Conservation (phyloP, 1,140 invertebrate genomes). For the Ephestia elutella region DNA sequence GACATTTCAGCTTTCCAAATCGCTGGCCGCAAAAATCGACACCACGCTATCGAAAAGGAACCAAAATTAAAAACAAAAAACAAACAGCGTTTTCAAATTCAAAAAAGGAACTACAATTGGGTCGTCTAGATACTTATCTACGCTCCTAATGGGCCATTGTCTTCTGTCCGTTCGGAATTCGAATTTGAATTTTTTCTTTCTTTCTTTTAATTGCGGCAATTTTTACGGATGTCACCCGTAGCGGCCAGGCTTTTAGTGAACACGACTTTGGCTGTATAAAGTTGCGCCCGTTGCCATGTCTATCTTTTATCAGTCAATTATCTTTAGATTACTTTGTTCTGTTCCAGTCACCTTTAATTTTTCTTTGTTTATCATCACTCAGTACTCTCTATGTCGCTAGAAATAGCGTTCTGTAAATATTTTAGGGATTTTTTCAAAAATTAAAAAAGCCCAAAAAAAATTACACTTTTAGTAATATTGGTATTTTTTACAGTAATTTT, state of each 20-base stretch:
- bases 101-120: constrained; percentile 54
- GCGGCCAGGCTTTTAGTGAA: constrained; percentile 29
- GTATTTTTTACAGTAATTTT: too few relatives aligned
- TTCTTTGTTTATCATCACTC: background rate
- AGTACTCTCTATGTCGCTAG: too few relatives aligned
- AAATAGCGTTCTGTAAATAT: too few relatives aligned
- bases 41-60: constrained; percentile 23
- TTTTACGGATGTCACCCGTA: constrained; percentile 59
- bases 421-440: too few relatives aligned
- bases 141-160: constrained; percentile 58
- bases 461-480: too few relatives aligned
- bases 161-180: constrained; percentile 39
- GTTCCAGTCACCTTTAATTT: background rate
- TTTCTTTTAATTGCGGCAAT: constrained; percentile 56
- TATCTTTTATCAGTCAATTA: background rate
- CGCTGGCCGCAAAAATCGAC: constrained; percentile 47
- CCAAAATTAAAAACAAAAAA: constrained; percentile 26
- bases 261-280: constrained; percentile 8
- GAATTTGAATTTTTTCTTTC: constrained; percentile 44
- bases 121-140: constrained; percentile 57
- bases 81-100: constrained; percentile 36
- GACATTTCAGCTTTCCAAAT: constrained; percentile 28
- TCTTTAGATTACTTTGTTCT: constrained; percentile 2
- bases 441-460: too few relatives aligned
- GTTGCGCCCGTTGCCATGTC: background rate